Base-by-base conservation (phyloP, 2,888 invertebrate species). In the Orthosia gothica region DNA sequence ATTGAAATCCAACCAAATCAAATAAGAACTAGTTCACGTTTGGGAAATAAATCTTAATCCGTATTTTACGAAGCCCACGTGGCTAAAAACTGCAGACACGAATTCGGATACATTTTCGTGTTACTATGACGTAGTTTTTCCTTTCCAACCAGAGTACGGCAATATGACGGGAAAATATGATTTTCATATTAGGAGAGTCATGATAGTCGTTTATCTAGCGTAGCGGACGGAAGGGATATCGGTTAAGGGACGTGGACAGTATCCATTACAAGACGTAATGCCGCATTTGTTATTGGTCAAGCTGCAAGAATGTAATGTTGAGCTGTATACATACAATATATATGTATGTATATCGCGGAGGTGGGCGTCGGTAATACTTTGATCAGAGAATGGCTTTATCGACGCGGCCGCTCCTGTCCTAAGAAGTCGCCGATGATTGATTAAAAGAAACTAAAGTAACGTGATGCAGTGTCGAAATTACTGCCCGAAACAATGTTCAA, bases 131-230 rank as follows among this genome's bases (percentile, higher is more conserved):
- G 77, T 67, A 74, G 76, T 73, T 57, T 61, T 72, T 71, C 58
- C 55, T 62, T 72, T 75, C 52, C 16, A 63, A 70, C 45, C 57
- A 68, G 18, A 47, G 61, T 61, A 66, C 12, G 55, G 64, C 23
- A 63, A 66, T 59, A 58, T 67, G 63, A 66, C 52, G 63, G 61
- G 59, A 57, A 80, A 74, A 76, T 80, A 76, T 81, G 73, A 76
- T 83, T 83, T 79, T 83, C 64, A 65, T 83, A 83, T 62, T 62
- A 71, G 32, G 55, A 73, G 69, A 79, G 66, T 74, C 70, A 83
- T 74, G 81, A 74, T 64, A 70, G 70, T 58, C 70, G 72, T 81
- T 84, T 83, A 74, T 84, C 81, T 83, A 70, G 63, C 52, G 58
- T 61, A 55, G 71, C 69, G 71, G 67, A 70, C 58, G 80, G 69